A percentile compares a stretch with the other conserved stretches of the same genome.
phyloP scores from a whole-genome alignment of 2,797 vertebrate species.

The Hemitrygon akajei region DNA sequence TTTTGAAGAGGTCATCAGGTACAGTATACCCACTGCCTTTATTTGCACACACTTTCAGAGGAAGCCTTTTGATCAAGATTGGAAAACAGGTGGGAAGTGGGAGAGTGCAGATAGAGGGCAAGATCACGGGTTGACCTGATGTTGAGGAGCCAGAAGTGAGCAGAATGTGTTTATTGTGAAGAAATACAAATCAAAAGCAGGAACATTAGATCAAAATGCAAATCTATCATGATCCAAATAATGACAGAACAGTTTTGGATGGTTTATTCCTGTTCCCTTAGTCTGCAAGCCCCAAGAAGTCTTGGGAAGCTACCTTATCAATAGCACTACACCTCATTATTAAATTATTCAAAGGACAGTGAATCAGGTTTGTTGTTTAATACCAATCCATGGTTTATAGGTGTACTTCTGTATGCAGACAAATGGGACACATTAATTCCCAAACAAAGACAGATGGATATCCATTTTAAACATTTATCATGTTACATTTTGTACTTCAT shows the following conservation, averaged over 20 bases:
- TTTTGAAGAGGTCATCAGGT: background rate
- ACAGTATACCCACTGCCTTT: background rate
- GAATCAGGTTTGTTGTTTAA: background rate
- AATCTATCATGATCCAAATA: too few species aligned
- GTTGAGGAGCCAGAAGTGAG: background rate
- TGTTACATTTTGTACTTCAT: conserved; percentile 38
- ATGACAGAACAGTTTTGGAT: too few species aligned
- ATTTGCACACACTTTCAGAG: background rate
- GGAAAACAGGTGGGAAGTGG: background rate
- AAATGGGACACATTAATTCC: conserved; percentile 11
- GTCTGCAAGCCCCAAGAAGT: background rate
- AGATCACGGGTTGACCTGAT: background rate
- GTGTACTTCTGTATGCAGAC: background rate
- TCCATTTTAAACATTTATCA: conserved; percentile 32
- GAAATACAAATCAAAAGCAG: too few species aligned
- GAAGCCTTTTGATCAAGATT: background rate
- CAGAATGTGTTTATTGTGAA: too few species aligned
- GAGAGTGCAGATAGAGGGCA: background rate
- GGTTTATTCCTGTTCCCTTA: background rate
- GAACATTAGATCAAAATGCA: too few species aligned
- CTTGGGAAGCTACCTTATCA: background rate
- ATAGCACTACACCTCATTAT: background rate
- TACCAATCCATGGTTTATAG: background rate
- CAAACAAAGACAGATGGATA: background rate
- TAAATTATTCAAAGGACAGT: background rate